A percentile compares a stretch with the other conserved stretches of the same genome.
phyloP scores from a whole-genome alignment of 2,797 vertebrate species.

The Harpagifer antarcticus region DNA sequence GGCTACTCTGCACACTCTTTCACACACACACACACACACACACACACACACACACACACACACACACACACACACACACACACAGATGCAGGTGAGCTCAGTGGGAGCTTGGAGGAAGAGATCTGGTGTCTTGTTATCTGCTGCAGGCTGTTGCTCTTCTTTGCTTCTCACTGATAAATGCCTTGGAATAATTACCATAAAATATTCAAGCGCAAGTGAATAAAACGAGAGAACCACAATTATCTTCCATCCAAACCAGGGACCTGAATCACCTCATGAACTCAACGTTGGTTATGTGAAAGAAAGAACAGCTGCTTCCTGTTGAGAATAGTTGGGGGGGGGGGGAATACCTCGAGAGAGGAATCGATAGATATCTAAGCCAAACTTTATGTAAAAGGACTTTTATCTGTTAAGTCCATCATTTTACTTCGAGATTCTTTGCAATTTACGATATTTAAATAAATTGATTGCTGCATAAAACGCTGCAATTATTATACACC shows the following conservation, averaged over 20 bases:
- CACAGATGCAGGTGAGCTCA: slow-evolving; percentile 42
- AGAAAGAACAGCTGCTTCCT: slow-evolving; percentile 6
- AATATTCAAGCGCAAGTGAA: slow-evolving; percentile 39
- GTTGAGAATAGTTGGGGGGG: not conserved
- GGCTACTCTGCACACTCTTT: slow-evolving; percentile 16
- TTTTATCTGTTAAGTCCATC: not conserved
- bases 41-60: too few relatives aligned
- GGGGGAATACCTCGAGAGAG: not conserved
- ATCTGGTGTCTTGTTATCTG: slow-evolving; percentile 59
- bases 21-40: not conserved
- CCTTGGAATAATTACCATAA: slow-evolving; percentile 41
- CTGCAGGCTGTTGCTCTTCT: slow-evolving; percentile 35
- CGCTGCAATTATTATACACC: too few relatives aligned
- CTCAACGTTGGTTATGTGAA: not conserved
- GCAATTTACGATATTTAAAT: too few relatives aligned
- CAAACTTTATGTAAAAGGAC: not conserved
- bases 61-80: too few relatives aligned
- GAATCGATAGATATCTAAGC: not conserved
- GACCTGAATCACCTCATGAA: not conserved
- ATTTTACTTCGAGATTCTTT: not conserved
- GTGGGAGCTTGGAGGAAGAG: slow-evolving; percentile 38
- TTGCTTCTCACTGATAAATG: slow-evolving; percentile 37
- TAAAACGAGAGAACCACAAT: slow-evolving; percentile 29
- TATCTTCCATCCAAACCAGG: slow-evolving; percentile 12
- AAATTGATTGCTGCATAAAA: not conserved